A percentile compares a stretch with the other conserved stretches of the same genome.
These are phyloP conservation scores for Ctenoplectra terminalis DNA, from an alignment of 1,140 invertebrate genomes.

Conservation along the genomic window DNA sequence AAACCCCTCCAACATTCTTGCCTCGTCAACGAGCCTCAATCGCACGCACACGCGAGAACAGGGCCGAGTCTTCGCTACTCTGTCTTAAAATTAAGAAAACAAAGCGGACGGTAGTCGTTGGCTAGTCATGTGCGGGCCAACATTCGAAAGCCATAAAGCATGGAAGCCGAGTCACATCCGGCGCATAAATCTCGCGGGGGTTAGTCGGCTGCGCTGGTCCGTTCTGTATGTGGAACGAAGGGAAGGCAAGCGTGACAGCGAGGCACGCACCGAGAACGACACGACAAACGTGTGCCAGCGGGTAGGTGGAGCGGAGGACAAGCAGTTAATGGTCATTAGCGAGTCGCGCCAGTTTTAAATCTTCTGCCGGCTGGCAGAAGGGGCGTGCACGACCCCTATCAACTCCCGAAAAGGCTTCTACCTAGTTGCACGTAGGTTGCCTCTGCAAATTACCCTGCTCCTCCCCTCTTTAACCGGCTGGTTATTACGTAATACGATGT, in stretches of 20 bases:
- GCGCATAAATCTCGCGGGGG: slow-evolving; percentile 79
- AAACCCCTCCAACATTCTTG: neutral
- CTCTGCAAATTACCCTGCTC: slow-evolving; percentile 63
- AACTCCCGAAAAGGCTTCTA: slow-evolving; percentile 65
- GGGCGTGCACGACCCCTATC: slow-evolving; percentile 65
- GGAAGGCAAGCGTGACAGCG: slow-evolving; percentile 58
- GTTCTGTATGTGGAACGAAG: slow-evolving; percentile 43
- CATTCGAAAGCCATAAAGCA: slow-evolving; percentile 75
- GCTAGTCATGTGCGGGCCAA: slow-evolving; percentile 35
- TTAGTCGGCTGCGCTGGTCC: slow-evolving; percentile 50
- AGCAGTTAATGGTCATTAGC: slow-evolving; percentile 79
- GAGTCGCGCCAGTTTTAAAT: slow-evolving; percentile 76
- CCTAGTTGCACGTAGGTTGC: slow-evolving; percentile 57
- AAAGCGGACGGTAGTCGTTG: slow-evolving; percentile 36
- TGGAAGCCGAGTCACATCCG: slow-evolving; percentile 78
- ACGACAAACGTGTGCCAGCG: slow-evolving; percentile 60
- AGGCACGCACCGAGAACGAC: slow-evolving; percentile 60
- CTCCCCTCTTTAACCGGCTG: slow-evolving; percentile 48
- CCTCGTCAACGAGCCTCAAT: neutral
- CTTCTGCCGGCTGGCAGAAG: slow-evolving; percentile 63
- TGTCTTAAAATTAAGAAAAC: slow-evolving; percentile 60
- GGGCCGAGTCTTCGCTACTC: neutral
- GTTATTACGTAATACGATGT: slow-evolving; percentile 69
- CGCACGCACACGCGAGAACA: neutral
- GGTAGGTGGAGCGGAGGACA: slow-evolving; percentile 66